Conservation (phyloP, 2,797 vertebrate species). For the Botia kubotai region DNA sequence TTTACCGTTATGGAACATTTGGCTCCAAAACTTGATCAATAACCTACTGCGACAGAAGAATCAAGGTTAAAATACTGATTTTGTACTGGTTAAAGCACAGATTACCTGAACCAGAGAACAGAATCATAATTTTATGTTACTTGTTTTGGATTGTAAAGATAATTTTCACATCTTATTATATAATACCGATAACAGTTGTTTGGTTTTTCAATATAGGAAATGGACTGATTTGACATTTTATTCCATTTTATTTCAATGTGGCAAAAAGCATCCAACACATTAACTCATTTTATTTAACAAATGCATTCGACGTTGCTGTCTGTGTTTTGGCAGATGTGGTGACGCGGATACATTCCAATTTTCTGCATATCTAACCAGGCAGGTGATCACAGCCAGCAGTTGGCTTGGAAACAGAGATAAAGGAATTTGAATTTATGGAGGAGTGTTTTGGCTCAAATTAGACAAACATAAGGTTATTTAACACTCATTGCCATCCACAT, state of each 20-base stretch:
- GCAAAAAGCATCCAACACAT: not conserved
- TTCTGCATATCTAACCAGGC: conserved; percentile 14
- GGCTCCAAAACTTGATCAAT: conserved; percentile 4
- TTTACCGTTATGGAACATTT: not conserved
- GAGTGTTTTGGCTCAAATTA: conserved; percentile 41
- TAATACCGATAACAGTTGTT: not conserved
- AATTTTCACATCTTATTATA: conserved; percentile 19
- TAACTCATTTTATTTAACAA: not conserved
- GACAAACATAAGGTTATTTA: conserved; percentile 38
- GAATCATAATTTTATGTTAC: conserved; percentile 4
- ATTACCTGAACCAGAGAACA: conserved; percentile 37
- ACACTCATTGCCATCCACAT: conserved; percentile 28
- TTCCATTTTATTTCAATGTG: not conserved
- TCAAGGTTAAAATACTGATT: not conserved
- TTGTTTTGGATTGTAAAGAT: conserved; percentile 21
- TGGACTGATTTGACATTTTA: not conserved
- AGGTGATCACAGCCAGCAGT: not conserved
- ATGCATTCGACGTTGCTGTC: not conserved
- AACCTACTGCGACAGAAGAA: conserved; percentile 8
- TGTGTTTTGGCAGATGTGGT: conserved; percentile 4
- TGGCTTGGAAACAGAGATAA: conserved; percentile 20
- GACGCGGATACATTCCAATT: not conserved
- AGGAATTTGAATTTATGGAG: conserved; percentile 22
- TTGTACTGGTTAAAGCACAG: conserved; percentile 10
- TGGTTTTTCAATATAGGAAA: not conserved